Percentiles rank a stretch among this genome's conserved stretches.
phyloP scores from a whole-genome alignment of 2,113 vertebrate species.

The Ammodytes dubius region DNA sequence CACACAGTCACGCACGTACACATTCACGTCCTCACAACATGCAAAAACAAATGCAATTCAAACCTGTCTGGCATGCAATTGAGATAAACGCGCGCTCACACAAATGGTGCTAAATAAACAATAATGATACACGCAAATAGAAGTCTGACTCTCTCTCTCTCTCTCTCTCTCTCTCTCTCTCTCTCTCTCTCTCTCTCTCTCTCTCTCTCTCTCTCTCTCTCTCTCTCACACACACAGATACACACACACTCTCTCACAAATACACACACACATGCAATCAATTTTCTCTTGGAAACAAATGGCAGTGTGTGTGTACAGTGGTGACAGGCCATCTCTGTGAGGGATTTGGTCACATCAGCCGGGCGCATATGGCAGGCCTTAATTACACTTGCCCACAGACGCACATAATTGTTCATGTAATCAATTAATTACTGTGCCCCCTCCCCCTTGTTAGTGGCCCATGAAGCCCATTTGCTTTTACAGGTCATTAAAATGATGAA shows the following conservation, averaged over 20 bases:
- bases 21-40: background rate
- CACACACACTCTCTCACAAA: constrained; percentile 2
- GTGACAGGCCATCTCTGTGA: constrained; percentile 59
- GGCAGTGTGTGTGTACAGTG: constrained; percentile 17
- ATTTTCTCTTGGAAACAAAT: constrained; percentile 57
- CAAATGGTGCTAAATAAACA: constrained; percentile 38
- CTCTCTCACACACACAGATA: constrained; percentile 5
- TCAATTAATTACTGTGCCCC: constrained; percentile 74
- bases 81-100: constrained; percentile 26
- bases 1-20: constrained; percentile 8
- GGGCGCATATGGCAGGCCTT: constrained; percentile 67
- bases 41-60: constrained; percentile 40
- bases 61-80: constrained; percentile 27
- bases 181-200: constrained; percentile 16
- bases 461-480: constrained; percentile 76
- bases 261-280: constrained; percentile 9
- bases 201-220: too few species aligned
- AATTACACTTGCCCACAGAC: constrained; percentile 74
- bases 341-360: constrained; percentile 64
- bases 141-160: constrained; percentile 7
- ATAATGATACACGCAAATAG: constrained; percentile 39
- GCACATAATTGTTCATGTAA: constrained; percentile 80
- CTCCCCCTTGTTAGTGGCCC: constrained; percentile 64
- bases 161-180: constrained; percentile 10
- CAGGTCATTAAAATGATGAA: constrained; percentile 81